Percentiles rank a stretch among this genome's conserved stretches.
These are phyloP conservation scores for Megalops atlanticus DNA, from an alignment of 2,113 vertebrate genomes.

Conservation along the genomic window DNA sequence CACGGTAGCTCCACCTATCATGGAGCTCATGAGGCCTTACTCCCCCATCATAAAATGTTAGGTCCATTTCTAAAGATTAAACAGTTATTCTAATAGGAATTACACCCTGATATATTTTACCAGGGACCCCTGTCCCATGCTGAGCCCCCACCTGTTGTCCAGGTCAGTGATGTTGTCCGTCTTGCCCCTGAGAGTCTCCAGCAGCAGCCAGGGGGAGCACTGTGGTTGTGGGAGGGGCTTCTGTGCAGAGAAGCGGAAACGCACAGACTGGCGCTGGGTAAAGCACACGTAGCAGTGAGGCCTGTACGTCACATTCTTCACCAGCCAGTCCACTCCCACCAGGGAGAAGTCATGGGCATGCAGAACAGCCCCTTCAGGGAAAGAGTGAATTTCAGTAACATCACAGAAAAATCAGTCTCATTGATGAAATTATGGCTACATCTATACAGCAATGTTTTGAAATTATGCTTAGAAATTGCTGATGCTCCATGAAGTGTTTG, in stretches of 20 bases:
- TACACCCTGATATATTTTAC: neutral
- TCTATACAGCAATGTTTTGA: too few relatives aligned
- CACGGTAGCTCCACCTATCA: neutral
- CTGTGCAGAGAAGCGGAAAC: conserved; percentile 75
- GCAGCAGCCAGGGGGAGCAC: conserved; percentile 77
- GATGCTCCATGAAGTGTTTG: too few relatives aligned
- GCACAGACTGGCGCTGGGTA: conserved; percentile 51
- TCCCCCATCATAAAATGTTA: neutral
- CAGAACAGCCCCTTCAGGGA: conserved; percentile 87
- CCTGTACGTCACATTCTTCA: conserved; percentile 84
- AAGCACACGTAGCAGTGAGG: conserved; percentile 83
- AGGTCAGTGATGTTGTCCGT: conserved; percentile 66
- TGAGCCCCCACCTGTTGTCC: conserved; percentile 73
- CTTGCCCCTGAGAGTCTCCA: conserved; percentile 71
- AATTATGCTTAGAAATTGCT: too few relatives aligned
- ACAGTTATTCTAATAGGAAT: neutral
- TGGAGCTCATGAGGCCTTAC: neutral
- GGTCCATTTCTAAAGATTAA: neutral
- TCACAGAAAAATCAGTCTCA: too few relatives aligned
- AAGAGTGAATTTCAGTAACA: too few relatives aligned
- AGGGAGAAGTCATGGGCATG: conserved; percentile 83
- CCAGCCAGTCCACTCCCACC: conserved; percentile 78
- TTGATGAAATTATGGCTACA: too few relatives aligned
- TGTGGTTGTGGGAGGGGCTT: conserved; percentile 43
- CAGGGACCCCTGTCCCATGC: conserved; percentile 51